Evolutionary conservation across 2,113 vertebrate genomes (phyloP).

Genomic region (Bolborhynchus lineola): DNA sequence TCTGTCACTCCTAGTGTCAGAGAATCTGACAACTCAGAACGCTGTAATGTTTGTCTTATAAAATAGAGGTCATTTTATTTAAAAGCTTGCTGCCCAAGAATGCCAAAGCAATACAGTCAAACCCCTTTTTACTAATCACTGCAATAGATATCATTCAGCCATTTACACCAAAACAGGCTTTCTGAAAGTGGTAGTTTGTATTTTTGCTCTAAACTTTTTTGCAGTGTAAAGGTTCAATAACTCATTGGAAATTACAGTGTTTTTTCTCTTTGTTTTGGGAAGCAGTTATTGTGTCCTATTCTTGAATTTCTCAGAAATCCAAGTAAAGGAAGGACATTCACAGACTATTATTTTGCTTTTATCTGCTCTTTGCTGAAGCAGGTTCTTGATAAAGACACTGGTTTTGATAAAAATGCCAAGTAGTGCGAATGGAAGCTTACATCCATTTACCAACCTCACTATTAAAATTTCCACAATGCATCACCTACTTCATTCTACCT

Average conservation of each 20-base stretch:
- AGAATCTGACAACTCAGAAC: background rate
- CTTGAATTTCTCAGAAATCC: background rate
- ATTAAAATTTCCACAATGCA: background rate
- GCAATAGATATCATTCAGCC: background rate
- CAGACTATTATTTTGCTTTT: background rate
- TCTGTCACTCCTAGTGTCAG: background rate
- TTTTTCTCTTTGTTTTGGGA: background rate
- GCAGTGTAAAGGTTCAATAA: background rate
- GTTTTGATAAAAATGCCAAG: background rate
- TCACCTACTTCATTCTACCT: background rate
- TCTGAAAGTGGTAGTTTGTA: background rate
- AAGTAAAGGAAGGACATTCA: background rate
- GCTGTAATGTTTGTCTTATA: conserved; percentile 13
- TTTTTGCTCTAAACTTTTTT: background rate
- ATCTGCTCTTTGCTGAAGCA: background rate
- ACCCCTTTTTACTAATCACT: background rate
- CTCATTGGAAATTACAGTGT: background rate
- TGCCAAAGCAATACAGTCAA: background rate
- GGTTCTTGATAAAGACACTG: background rate
- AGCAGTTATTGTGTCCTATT: background rate
- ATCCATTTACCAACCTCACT: background rate
- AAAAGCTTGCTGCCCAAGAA: background rate
- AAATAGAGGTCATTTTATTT: conserved; percentile 37
- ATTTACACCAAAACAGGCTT: background rate
- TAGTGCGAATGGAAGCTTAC: background rate